Evolutionary conservation across 2,113 vertebrate genomes (phyloP).

Genomic region (Psilopsiagon aymara): DNA sequence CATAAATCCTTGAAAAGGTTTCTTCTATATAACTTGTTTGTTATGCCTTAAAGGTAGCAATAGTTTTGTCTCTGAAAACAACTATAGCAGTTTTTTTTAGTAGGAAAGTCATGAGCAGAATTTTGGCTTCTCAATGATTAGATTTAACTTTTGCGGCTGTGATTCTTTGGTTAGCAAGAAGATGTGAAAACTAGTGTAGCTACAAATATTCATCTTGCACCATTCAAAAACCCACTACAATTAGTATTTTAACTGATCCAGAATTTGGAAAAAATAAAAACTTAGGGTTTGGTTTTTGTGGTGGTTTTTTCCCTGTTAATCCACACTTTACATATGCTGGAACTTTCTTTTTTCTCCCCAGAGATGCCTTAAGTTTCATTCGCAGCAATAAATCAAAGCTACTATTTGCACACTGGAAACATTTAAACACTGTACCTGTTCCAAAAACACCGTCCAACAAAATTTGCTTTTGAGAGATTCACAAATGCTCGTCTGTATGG

Average conservation of each 20-base stretch:
- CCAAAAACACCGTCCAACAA: not conserved
- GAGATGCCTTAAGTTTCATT: not conserved
- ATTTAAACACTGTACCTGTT: not conserved
- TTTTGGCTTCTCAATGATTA: not conserved
- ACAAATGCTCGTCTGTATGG: not conserved
- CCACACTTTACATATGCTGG: not conserved
- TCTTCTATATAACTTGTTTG: not conserved
- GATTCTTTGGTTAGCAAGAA: not conserved
- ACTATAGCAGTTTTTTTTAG: not conserved
- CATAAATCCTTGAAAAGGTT: not conserved
- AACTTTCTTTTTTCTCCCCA: fast-evolving
- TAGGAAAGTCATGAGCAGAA: not conserved
- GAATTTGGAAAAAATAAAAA: not conserved
- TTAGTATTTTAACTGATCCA: not conserved
- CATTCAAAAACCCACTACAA: not conserved
- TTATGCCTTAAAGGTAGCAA: constrained; percentile 11
- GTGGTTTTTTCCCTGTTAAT: not conserved
- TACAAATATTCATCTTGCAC: not conserved
- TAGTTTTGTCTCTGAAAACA: not conserved
- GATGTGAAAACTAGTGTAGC: not conserved
- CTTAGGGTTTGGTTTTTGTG: not conserved
- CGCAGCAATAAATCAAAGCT: not conserved
- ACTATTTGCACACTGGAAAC: not conserved
- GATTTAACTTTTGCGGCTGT: not conserved
- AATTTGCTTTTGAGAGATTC: not conserved